Conservation (phyloP, 2,797 vertebrate species). For the Mionectes olivaceus region DNA sequence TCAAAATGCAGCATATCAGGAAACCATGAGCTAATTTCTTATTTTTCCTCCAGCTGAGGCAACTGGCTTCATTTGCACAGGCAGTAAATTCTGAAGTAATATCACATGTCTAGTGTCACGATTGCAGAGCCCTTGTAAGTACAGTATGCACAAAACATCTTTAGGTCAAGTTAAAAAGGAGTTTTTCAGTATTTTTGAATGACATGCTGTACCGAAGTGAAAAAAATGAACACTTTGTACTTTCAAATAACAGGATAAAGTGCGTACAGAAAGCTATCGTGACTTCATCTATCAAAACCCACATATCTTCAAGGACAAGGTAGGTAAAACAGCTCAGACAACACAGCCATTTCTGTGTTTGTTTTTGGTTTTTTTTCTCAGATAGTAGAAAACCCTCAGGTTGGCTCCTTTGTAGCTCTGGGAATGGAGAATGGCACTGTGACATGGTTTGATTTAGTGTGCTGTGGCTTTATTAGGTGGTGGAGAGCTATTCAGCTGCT, state of each 20-base stretch:
- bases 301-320: conserved; percentile 95
- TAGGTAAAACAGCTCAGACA: conserved; percentile 69
- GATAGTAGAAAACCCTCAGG: not conserved
- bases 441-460: conserved; percentile 78
- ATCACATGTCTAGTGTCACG: fast-evolving
- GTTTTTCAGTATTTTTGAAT: not conserved
- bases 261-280: conserved; percentile 94
- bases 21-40: not conserved
- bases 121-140: not conserved
- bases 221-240: not conserved
- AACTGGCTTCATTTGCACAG: not conserved
- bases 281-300: conserved; percentile 93
- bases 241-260: conserved; percentile 84
- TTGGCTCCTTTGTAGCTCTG: not conserved
- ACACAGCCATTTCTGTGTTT: not conserved
- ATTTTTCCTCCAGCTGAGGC: not conserved
- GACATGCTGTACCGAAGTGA: not conserved
- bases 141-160: not conserved
- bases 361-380: not conserved
- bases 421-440: not conserved
- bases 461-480: conserved; percentile 75
- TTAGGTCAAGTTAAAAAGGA: not conserved
- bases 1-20: not conserved
- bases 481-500: conserved; percentile 62
- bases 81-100: not conserved